Conservation (phyloP, 2,888 invertebrate genomes). For the Andricus quercusramuli region DNA sequence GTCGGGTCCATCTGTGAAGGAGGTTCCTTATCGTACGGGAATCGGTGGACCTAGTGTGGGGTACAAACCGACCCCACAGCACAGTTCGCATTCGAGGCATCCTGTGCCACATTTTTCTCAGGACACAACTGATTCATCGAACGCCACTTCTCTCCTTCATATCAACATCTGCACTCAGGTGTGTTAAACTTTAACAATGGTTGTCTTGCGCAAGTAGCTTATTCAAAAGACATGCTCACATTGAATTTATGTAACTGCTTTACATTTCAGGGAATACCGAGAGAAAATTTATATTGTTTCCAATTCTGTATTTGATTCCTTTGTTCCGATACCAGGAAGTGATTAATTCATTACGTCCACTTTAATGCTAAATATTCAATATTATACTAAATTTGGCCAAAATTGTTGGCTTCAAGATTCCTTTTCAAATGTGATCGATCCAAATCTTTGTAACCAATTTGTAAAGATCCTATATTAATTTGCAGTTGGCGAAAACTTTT, state of each 20-base stretch:
- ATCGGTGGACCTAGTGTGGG: slow-evolving; percentile 72
- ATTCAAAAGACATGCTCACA: neutral
- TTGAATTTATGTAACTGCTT: neutral
- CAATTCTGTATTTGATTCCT: neutral
- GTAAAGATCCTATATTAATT: too few relatives aligned
- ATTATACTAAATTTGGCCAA: neutral
- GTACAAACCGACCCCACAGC: slow-evolving; percentile 72
- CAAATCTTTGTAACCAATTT: too few relatives aligned
- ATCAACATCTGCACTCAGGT: slow-evolving; percentile 81
- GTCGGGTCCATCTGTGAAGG: slow-evolving; percentile 72
- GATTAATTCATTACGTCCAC: neutral
- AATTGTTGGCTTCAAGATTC: too few relatives aligned
- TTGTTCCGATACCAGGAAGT: neutral
- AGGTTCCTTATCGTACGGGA: slow-evolving; percentile 73
- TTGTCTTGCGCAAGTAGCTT: slow-evolving; percentile 1
- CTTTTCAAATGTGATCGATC: too few relatives aligned
- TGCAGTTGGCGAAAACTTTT: too few relatives aligned
- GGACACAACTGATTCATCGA: slow-evolving; percentile 70
- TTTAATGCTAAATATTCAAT: neutral
- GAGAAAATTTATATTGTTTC: neutral
- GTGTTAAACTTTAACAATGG: slow-evolving; percentile 62
- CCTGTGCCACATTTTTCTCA: slow-evolving; percentile 71
- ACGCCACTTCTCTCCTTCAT: slow-evolving; percentile 80
- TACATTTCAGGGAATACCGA: neutral
- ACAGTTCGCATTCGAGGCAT: slow-evolving; percentile 71